Evolutionary conservation across 2,797 vertebrate genomes (phyloP).

Genomic region (Eulemur mongoz): DNA sequence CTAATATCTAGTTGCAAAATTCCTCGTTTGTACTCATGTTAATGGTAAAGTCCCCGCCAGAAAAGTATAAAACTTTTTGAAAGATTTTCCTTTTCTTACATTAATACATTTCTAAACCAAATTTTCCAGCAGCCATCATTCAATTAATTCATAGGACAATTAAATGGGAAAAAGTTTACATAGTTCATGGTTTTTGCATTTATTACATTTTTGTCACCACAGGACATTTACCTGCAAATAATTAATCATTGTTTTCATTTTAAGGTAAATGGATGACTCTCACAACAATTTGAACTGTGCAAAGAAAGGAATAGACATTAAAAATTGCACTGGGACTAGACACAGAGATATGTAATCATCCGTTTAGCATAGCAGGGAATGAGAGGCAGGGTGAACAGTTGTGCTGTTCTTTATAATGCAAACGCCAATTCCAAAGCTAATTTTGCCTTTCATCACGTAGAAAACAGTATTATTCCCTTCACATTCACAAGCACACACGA

Average conservation of each 20-base stretch:
- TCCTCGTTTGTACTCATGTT: not conserved
- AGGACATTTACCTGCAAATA: not conserved
- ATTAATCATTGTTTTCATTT: not conserved
- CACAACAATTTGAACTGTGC: not conserved
- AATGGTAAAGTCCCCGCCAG: not conserved
- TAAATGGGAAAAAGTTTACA: not conserved
- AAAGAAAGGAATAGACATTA: not conserved
- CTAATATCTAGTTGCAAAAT: not conserved
- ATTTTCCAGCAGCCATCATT: not conserved
- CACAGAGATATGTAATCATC: not conserved
- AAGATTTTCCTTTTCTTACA: not conserved
- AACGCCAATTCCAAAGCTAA: constrained; percentile 13
- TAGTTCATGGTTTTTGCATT: not conserved
- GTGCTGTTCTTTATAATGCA: not conserved
- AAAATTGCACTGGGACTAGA: not conserved
- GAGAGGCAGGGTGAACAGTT: not conserved
- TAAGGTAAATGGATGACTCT: not conserved
- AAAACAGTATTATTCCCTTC: not conserved
- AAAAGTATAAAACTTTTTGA: not conserved
- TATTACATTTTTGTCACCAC: not conserved
- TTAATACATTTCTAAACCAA: not conserved
- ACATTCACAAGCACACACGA: not conserved
- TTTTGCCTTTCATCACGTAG: not conserved
- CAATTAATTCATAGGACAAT: not conserved
- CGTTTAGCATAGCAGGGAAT: not conserved